Percentiles rank a stretch among this genome's conserved stretches.
These are phyloP conservation scores for Synodontis membranacea DNA, from an alignment of 2,113 vertebrate genomes.

Conservation along the genomic window DNA sequence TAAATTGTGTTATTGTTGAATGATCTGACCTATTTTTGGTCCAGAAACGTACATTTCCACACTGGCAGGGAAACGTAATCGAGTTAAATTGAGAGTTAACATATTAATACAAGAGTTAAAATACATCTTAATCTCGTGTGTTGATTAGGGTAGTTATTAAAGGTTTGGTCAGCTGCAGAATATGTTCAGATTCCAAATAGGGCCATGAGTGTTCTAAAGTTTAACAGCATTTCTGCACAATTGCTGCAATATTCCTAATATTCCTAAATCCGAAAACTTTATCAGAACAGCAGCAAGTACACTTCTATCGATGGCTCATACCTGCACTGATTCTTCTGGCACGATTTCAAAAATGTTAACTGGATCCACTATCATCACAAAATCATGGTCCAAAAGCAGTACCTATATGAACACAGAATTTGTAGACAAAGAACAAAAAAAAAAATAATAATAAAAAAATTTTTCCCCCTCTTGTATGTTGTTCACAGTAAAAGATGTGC, in stretches of 20 bases:
- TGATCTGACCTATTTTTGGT: too few relatives aligned
- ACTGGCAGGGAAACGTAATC: too few relatives aligned
- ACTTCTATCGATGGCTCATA: background rate
- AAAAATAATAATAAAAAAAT: background rate
- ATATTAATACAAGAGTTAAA: too few relatives aligned
- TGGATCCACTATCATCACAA: constrained; percentile 53
- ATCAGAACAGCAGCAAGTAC: background rate
- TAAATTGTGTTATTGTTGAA: too few relatives aligned
- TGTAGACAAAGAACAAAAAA: background rate
- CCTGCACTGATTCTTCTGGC: constrained; percentile 41
- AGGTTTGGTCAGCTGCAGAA: too few relatives aligned
- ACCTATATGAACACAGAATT: constrained; percentile 45
- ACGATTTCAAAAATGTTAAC: constrained; percentile 54
- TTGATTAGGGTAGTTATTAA: too few relatives aligned
- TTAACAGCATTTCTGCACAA: background rate
- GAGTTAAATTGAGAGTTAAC: too few relatives aligned
- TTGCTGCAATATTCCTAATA: background rate
- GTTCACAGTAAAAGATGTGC: background rate
- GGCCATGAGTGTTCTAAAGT: background rate
- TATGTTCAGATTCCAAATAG: too few relatives aligned
- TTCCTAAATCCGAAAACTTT: background rate
- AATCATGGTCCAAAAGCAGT: constrained; percentile 53
- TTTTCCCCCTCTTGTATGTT: too few relatives aligned
- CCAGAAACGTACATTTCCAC: too few relatives aligned
- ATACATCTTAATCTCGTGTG: too few relatives aligned